Conservation (phyloP, 53 echinoderm and acorn worm species). For the Antedon mediterranea region DNA sequence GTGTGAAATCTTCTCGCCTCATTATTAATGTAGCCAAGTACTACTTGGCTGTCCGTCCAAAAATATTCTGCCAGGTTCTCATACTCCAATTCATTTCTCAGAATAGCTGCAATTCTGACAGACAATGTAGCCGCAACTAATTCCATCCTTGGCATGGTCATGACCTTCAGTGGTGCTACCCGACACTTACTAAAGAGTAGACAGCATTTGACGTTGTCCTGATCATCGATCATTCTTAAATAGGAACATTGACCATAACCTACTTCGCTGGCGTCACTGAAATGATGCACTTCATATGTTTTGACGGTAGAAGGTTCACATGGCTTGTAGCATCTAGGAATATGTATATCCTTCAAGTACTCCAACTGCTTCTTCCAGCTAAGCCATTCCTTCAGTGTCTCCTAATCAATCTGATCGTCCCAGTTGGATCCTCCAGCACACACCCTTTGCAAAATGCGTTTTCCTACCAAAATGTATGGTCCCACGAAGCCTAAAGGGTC, state of each 20-base stretch:
- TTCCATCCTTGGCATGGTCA: constrained; percentile 22
- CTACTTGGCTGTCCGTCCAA: constrained; percentile 34
- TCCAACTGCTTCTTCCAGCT: constrained; percentile 16
- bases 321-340: constrained; percentile 24
- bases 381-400: constrained; percentile 14
- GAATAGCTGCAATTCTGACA: constrained; percentile 14
- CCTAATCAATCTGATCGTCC: constrained; percentile 21
- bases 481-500: constrained; percentile 24
- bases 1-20: constrained; percentile 27
- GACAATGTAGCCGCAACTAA: constrained; percentile 17
- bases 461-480: constrained; percentile 10
- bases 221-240: background rate
- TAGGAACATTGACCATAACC: background rate
- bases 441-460: constrained; percentile 9
- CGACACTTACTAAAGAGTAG: background rate
- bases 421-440: constrained; percentile 12
- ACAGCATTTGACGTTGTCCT: background rate
- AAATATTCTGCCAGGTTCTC: constrained; percentile 12
- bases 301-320: background rate
- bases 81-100: constrained; percentile 14
- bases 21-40: constrained; percentile 23
- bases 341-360: constrained; percentile 2
- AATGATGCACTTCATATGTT: constrained; percentile 22
- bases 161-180: constrained; percentile 11
- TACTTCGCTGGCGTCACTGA: background rate